Conservation (phyloP, 2,888 invertebrate genomes). For the Melieria omissa region DNA sequence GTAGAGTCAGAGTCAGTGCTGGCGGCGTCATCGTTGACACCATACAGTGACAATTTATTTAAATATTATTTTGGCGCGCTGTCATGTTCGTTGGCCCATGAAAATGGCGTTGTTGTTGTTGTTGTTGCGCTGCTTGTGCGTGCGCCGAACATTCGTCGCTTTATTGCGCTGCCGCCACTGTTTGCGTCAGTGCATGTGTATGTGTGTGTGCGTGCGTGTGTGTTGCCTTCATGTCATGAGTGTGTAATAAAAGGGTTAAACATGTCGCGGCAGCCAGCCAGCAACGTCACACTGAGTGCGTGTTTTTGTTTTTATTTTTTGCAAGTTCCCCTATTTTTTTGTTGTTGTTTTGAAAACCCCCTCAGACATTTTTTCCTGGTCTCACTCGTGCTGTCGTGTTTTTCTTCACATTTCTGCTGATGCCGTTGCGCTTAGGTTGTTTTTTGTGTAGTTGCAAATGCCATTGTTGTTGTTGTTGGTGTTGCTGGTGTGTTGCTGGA, state of each 20-base stretch:
- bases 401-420: too few relatives aligned
- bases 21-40: not conserved
- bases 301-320: not conserved
- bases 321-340: not conserved
- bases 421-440: too few relatives aligned
- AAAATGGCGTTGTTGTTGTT: too few relatives aligned
- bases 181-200: not conserved
- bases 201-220: conserved; percentile 1
- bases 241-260: not conserved
- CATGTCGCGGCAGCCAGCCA: too few relatives aligned
- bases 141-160: not conserved
- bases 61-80: conserved; percentile 30
- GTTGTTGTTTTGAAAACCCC: not conserved
- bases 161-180: not conserved
- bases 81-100: conserved; percentile 19
- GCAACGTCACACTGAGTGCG: too few relatives aligned
- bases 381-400: too few relatives aligned
- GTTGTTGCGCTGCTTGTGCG: not conserved
- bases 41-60: conserved; percentile 29
- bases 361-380: not conserved
- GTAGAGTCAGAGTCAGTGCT: not conserved
- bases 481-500: not conserved
- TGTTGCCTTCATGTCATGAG: not conserved
- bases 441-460: not conserved
- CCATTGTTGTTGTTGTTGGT: not conserved